Conservation (phyloP, 1,140 invertebrate species). For the Nixonia krombeini region DNA sequence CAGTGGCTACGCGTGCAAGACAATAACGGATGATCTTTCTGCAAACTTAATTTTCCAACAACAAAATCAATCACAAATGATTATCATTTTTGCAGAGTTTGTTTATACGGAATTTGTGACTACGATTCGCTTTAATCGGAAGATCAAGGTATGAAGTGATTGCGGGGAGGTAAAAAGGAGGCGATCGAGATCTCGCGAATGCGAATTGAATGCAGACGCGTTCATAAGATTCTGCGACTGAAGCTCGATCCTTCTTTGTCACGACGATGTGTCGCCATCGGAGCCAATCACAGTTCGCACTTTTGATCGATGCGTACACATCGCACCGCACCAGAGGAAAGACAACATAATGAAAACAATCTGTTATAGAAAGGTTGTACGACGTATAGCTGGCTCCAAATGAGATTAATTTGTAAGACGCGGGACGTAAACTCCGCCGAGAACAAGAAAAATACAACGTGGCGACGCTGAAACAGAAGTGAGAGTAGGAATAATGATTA, state of each 20-base stretch:
- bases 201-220: constrained; percentile 24
- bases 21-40: no score
- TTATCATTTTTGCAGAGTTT: no score
- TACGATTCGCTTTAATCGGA: no score
- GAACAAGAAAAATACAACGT: not conserved
- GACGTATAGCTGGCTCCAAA: no score
- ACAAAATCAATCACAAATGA: no score
- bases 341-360: constrained; percentile 43
- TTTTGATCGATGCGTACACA: constrained; percentile 38
- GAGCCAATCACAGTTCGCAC: constrained; percentile 35
- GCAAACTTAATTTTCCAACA: no score
- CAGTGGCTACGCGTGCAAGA: no score
- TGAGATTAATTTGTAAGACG: constrained; percentile 9
- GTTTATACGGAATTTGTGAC: no score
- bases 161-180: constrained; percentile 11
- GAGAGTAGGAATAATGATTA: no score
- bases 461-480: no score
- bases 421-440: not conserved
- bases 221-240: constrained; percentile 31
- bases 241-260: constrained; percentile 47
- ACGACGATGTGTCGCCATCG: constrained; percentile 44
- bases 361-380: constrained; percentile 30
- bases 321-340: constrained; percentile 19
- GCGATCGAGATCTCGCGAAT: not conserved
- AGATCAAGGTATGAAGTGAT: not conserved